A percentile compares a stretch with the other conserved stretches of the same genome.
phyloP scores from a whole-genome alignment of 2,888 invertebrate species.

The Caenorhabditis sp. region DNA sequence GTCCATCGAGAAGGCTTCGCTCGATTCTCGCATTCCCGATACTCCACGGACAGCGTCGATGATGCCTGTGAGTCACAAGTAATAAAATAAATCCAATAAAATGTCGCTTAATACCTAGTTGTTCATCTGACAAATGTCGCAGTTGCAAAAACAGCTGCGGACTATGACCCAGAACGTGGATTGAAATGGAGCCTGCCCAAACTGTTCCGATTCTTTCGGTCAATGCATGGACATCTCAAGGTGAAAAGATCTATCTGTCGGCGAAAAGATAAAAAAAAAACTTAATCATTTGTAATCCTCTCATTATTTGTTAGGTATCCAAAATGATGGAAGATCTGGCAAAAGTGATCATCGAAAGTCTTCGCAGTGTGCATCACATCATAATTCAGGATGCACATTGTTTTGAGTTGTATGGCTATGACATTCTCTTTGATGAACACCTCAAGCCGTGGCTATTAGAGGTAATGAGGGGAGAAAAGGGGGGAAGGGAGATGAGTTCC shows the following conservation, averaged over 20 bases:
- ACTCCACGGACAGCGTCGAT: slow-evolving; percentile 76
- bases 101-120: slow-evolving; percentile 38
- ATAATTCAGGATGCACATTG: slow-evolving; percentile 75
- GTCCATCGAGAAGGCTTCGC: slow-evolving; percentile 82
- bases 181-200: slow-evolving; percentile 76
- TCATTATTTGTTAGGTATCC: slow-evolving; percentile 38
- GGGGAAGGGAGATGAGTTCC: neutral
- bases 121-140: slow-evolving; percentile 75
- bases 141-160: slow-evolving; percentile 83
- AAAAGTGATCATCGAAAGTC: slow-evolving; percentile 57
- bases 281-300: too few relatives aligned
- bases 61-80: slow-evolving; percentile 73
- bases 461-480: too few relatives aligned
- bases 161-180: slow-evolving; percentile 75
- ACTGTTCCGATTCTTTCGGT: slow-evolving; percentile 75
- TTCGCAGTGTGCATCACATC: slow-evolving; percentile 58
- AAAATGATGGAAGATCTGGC: slow-evolving; percentile 56
- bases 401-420: slow-evolving; percentile 78
- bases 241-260: slow-evolving; percentile 72
- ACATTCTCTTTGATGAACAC: slow-evolving; percentile 76
- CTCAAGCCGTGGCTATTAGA: slow-evolving; percentile 75
- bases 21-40: slow-evolving; percentile 76
- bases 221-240: slow-evolving; percentile 75
- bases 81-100: slow-evolving; percentile 4
- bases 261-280: too few relatives aligned